phyloP scores from a whole-genome alignment of 2,888 invertebrate species.

The Meteorus cinctellus region DNA sequence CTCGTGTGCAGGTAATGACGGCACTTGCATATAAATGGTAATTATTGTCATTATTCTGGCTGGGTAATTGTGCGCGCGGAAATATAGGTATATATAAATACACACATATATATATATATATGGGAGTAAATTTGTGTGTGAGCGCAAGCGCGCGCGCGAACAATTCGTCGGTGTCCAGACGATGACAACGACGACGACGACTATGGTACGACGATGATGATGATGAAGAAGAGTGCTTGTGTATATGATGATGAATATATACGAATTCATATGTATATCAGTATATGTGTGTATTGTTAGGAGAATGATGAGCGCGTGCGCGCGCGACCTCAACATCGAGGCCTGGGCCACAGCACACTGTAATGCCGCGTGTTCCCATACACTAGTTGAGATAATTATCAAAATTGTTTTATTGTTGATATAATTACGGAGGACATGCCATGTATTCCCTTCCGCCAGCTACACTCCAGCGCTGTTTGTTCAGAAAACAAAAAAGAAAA shows the following conservation, averaged over 20 bases:
- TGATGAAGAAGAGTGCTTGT: not conserved
- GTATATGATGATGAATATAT: constrained; percentile 12
- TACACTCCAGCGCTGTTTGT: constrained; percentile 42
- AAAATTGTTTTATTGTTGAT: constrained; percentile 73
- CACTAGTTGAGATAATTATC: constrained; percentile 72
- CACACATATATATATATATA: constrained; percentile 23
- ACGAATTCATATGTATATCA: not conserved
- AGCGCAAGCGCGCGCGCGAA: not conserved
- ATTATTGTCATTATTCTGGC: constrained; percentile 73
- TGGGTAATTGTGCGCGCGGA: constrained; percentile 68
- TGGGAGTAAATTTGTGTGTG: not conserved
- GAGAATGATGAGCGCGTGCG: constrained; percentile 46
- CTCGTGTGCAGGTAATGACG: constrained; percentile 73
- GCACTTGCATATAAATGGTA: constrained; percentile 73
- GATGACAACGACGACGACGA: constrained; percentile 19
- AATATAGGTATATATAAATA: constrained; percentile 42
- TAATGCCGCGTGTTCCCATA: constrained; percentile 72
- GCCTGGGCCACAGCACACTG: constrained; percentile 48
- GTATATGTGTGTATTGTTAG: constrained; percentile 34
- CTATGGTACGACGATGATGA: constrained; percentile 8
- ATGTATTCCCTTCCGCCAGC: constrained; percentile 59
- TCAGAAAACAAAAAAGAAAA: not conserved
- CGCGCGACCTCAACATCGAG: constrained; percentile 47
- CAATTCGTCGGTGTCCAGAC: constrained; percentile 27
- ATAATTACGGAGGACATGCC: constrained; percentile 72